Evolutionary conservation across 2,113 vertebrate genomes (phyloP).

Genomic region (Indicator indicator): DNA sequence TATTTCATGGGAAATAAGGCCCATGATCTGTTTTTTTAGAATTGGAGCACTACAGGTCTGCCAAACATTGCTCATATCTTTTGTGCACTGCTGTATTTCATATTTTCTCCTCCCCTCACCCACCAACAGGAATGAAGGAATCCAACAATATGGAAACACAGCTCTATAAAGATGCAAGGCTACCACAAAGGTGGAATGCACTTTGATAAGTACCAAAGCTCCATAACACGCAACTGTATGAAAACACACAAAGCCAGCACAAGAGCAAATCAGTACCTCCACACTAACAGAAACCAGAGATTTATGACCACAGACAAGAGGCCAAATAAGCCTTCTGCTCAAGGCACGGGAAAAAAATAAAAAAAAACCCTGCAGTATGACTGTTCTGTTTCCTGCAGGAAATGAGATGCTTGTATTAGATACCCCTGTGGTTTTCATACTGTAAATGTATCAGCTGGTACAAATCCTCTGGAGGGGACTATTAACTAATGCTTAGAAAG

Average conservation of each 20-base stretch:
- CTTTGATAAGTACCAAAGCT: background rate
- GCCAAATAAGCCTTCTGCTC: background rate
- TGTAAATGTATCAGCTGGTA: slow-evolving; percentile 53
- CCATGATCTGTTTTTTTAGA: background rate
- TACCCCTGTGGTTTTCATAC: slow-evolving; percentile 52
- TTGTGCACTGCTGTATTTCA: background rate
- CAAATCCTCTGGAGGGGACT: slow-evolving; percentile 52
- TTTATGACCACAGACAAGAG: slow-evolving; percentile 29
- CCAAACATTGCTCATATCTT: background rate
- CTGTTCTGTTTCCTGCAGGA: slow-evolving; percentile 60
- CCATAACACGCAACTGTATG: accelerated
- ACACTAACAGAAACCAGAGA: background rate
- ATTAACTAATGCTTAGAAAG: slow-evolving; percentile 61
- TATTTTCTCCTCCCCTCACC: background rate
- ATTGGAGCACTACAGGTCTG: background rate
- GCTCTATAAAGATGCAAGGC: background rate
- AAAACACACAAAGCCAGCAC: background rate
- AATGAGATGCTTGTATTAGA: slow-evolving; percentile 53
- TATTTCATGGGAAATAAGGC: background rate
- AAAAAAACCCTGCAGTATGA: slow-evolving; percentile 36
- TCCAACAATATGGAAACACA: background rate
- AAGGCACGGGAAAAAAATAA: background rate
- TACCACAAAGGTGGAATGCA: background rate
- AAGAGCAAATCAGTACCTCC: background rate
- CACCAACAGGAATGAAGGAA: background rate